Base-by-base conservation (phyloP, 2,888 invertebrate genomes). In the Serrognathus titanus region DNA sequence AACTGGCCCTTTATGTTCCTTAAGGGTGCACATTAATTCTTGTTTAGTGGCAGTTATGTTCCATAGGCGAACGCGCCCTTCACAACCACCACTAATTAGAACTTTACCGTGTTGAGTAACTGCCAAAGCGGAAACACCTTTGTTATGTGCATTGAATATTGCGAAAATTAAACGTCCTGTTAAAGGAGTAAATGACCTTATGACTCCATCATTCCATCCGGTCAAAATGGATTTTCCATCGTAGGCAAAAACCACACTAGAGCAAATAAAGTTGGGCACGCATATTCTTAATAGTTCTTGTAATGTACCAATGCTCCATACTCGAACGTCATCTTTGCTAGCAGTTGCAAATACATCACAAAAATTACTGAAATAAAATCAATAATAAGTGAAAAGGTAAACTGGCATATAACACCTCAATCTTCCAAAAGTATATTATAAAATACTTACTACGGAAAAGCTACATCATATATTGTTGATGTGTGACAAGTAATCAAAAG, bases 1-100 rank as follows among this genome's bases (percentile, higher is more conserved):
- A 55, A 96, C 89, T 0, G 91, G 88, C 8, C 91, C 93, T 71
- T 92, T 90, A 79, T 97, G 97, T 71, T 96, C 96, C 76, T 95
- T 95, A 60, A 97, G 78, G 7, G 90, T 87, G 46, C 85, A 87
- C 65, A 86, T 78, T 49, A 94, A 75, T 48, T 81, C 81, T 72
- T 92, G 90, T 7, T 82, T 79, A 57, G 81, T 79, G 0, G 88
- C 85, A 55, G 82, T 83, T 47, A 92, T 83, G 63, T 86, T 85
- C 93, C 93, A 94, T 1, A 92, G 80, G 11, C 92, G 82, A 4
- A 92, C 85, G 81, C 94, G 93, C n/a, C 95, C 96, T 72, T 95
- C 94, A 60, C 92, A 90, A 3, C 95, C 96, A 1, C 96, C 96
- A 47, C 92, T 94, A 47, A 96, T 84, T 51, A 97, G 81, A 20